Percentiles rank a stretch among this genome's conserved stretches.
Conservation (phyloP, 2,888 invertebrate species). For the Aelia acuminata region DNA sequence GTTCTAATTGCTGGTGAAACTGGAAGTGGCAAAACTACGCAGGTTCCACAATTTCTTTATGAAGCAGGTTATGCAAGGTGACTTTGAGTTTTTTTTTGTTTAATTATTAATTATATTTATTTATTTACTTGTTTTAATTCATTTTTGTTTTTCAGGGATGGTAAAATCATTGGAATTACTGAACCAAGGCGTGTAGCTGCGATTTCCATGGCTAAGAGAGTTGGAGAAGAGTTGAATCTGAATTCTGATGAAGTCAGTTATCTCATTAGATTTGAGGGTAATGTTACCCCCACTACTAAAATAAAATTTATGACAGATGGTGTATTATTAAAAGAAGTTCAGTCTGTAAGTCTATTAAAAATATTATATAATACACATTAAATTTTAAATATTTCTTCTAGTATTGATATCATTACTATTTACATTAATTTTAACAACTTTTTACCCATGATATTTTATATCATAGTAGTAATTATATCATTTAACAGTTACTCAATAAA, state of each 20-base stretch:
- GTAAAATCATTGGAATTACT: constrained; percentile 91
- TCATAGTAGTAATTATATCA: too few relatives aligned
- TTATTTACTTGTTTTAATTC: not conserved
- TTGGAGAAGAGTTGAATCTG: constrained; percentile 90
- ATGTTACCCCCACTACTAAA: constrained; percentile 86
- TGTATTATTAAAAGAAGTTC: constrained; percentile 92
- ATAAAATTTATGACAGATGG: constrained; percentile 99
- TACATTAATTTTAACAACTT: too few relatives aligned
- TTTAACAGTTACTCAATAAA: too few relatives aligned
- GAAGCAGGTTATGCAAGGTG: constrained; percentile 90
- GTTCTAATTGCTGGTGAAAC: constrained; percentile 94
- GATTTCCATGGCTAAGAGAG: constrained; percentile 94
- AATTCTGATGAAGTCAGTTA: constrained; percentile 84
- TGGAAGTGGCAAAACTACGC: constrained; percentile 98
- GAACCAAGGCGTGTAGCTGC: constrained; percentile 99
- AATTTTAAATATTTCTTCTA: too few relatives aligned
- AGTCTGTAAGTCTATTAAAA: constrained; percentile 72
- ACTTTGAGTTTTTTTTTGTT: not conserved
- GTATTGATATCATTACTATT: too few relatives aligned
- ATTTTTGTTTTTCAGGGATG: constrained; percentile 61
- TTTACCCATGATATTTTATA: too few relatives aligned
- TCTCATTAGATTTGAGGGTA: constrained; percentile 96
- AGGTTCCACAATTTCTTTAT: constrained; percentile 97
- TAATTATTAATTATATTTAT: not conserved
- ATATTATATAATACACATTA: not conserved